Percentiles rank a stretch among this genome's conserved stretches.
These are phyloP conservation scores for Dendrolimus houi DNA, from an alignment of 2,888 invertebrate genomes.

Conservation along the genomic window DNA sequence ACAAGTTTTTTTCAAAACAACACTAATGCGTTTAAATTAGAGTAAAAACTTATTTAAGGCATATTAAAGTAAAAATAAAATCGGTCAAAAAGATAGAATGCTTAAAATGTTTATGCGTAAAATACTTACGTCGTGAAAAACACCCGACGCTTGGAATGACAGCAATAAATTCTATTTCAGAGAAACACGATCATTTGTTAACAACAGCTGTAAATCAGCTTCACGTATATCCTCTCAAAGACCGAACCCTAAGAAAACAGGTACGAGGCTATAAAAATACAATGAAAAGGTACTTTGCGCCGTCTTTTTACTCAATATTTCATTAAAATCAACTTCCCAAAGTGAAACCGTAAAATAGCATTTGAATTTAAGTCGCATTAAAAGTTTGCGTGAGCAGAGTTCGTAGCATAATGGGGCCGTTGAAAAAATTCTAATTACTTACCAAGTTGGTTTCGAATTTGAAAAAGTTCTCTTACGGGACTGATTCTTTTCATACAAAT, in stretches of 20 bases:
- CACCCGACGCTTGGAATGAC: not conserved
- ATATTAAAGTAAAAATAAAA: too few species aligned
- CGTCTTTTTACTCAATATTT: slow-evolving; percentile 34
- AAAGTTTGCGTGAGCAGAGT: slow-evolving; percentile 68
- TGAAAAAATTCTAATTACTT: slow-evolving; percentile 73
- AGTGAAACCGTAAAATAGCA: slow-evolving; percentile 64
- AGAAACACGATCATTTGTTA: not conserved
- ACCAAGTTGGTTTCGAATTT: slow-evolving; percentile 58
- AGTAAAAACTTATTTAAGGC: too few species aligned
- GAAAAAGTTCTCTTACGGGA: slow-evolving; percentile 52
- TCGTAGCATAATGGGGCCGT: slow-evolving; percentile 62
- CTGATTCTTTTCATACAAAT: slow-evolving; percentile 13
- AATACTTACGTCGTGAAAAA: not conserved
- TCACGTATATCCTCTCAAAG: not conserved
- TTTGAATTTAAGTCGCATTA: slow-evolving; percentile 71
- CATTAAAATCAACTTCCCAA: slow-evolving; percentile 54
- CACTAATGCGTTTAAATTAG: too few species aligned
- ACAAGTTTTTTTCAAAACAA: too few species aligned
- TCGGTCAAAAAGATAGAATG: too few species aligned
- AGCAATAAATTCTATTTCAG: not conserved
- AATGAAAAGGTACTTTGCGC: not conserved
- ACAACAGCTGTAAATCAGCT: not conserved
- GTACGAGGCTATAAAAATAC: not conserved
- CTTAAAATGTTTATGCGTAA: not conserved
- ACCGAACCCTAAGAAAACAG: not conserved